A percentile compares a stretch with the other conserved stretches of the same genome.
Evolutionary conservation across 2,888 invertebrate species (phyloP).

Genomic region (Amiota minor): DNA sequence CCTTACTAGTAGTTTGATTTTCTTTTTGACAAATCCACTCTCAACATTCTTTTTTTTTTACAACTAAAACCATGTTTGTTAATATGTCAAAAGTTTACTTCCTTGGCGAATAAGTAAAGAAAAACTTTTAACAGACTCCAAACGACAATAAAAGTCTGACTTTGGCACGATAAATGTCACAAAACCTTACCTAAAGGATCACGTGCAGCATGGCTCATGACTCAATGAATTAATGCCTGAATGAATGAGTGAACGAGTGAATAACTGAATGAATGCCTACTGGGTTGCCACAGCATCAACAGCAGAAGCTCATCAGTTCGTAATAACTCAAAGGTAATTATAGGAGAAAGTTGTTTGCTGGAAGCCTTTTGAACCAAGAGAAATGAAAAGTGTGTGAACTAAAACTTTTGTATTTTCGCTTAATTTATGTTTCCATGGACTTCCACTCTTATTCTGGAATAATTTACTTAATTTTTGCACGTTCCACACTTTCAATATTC

Average conservation of each 20-base stretch:
- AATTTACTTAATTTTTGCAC: too few species aligned
- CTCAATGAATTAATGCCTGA: too few species aligned
- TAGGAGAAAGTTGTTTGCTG: background rate
- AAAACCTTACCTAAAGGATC: background rate
- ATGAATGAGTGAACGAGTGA: background rate
- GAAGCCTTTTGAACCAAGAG: background rate
- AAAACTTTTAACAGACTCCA: too few species aligned
- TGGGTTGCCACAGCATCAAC: background rate
- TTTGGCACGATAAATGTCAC: background rate
- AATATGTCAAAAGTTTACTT: too few species aligned
- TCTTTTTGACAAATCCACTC: too few species aligned
- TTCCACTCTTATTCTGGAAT: slow-evolving; percentile 35
- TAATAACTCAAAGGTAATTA: slow-evolving; percentile 16
- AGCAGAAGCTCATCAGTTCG: background rate
- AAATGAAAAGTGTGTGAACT: background rate
- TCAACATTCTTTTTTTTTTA: too few species aligned
- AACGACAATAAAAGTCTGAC: too few species aligned
- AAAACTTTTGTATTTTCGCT: background rate
- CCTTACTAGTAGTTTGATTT: too few species aligned
- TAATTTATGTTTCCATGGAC: slow-evolving; percentile 36
- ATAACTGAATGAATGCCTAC: background rate
- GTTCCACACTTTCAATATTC: too few species aligned
- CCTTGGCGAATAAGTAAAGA: too few species aligned
- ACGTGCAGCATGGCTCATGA: background rate
- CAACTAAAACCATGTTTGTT: too few species aligned